Percentiles rank a stretch among this genome's conserved stretches.
Conservation (phyloP, 2,113 vertebrate genomes). For the Lonchura striata region DNA sequence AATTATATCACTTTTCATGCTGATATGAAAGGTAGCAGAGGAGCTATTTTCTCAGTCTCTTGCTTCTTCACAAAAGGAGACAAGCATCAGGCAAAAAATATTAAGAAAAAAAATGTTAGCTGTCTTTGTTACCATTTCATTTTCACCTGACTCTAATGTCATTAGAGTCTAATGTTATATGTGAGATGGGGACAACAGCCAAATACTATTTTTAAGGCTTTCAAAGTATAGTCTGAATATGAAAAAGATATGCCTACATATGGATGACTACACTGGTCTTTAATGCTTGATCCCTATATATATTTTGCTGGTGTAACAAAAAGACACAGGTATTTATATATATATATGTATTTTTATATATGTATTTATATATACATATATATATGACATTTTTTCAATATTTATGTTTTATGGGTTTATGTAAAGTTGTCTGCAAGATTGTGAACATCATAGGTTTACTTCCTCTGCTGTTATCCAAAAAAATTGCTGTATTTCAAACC, state of each 20-base stretch:
- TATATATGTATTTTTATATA: not conserved
- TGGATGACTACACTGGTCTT: not conserved
- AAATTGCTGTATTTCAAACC: not conserved
- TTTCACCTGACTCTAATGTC: not conserved
- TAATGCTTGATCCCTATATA: not conserved
- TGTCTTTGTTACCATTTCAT: not conserved
- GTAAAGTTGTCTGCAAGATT: not conserved
- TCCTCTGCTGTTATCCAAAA: not conserved
- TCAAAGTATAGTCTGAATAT: not conserved
- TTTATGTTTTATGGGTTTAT: not conserved
- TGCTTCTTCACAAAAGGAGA: slow-evolving; percentile 17
- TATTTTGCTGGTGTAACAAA: not conserved
- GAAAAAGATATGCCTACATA: not conserved
- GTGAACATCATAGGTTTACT: not conserved
- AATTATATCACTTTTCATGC: not conserved
- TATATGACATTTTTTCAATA: not conserved
- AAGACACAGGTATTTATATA: not conserved
- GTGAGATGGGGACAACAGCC: not conserved
- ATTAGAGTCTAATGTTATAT: not conserved
- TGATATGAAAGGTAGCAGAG: slow-evolving; percentile 30
- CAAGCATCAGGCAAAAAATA: not conserved
- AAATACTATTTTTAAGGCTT: not conserved
- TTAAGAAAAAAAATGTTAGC: not conserved
- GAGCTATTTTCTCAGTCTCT: slow-evolving; percentile 30
- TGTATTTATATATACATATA: not conserved